Percentiles rank a stretch among this genome's conserved stretches.
Evolutionary conservation across 1,140 invertebrate species (phyloP).

Genomic region (Battus philenor): DNA sequence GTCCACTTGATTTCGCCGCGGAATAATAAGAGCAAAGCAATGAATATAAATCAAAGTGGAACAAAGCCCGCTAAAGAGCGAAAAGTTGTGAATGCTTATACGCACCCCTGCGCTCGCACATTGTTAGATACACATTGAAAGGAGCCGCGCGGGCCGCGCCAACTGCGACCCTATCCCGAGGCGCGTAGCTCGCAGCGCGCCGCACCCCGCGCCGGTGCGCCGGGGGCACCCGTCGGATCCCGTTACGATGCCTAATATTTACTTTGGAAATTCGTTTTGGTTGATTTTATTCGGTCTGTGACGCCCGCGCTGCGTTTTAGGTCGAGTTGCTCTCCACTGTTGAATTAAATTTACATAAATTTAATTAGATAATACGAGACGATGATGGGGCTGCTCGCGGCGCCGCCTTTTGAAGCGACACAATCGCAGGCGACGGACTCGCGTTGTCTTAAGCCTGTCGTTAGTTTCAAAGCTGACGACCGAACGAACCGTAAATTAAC

Average conservation of each 20-base stretch:
- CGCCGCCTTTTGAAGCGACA: constrained; percentile 22
- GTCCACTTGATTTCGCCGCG: constrained; percentile 61
- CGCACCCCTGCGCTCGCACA: constrained; percentile 53
- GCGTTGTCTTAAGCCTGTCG: constrained; percentile 15
- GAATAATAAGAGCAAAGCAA: constrained; percentile 59
- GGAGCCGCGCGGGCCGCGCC: background rate
- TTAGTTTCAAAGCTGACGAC: constrained; percentile 15
- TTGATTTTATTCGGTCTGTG: constrained; percentile 53
- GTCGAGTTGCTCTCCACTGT: background rate
- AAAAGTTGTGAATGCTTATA: constrained; percentile 67
- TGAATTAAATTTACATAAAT: background rate
- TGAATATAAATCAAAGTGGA: constrained; percentile 75
- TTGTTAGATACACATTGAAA: constrained; percentile 39
- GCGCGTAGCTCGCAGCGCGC: no score
- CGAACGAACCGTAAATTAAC: constrained; percentile 25
- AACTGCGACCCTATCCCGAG: constrained; percentile 23
- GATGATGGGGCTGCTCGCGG: no score
- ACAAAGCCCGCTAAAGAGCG: constrained; percentile 71
- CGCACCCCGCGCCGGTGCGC: no score
- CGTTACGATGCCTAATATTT: constrained; percentile 65
- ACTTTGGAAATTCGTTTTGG: constrained; percentile 72
- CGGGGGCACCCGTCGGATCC: constrained; percentile 54
- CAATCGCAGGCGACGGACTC: constrained; percentile 29
- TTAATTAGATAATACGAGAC: no score
- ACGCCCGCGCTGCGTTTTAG: constrained; percentile 37